Percentiles rank a stretch among this genome's conserved stretches.
Conservation (phyloP, 2,113 vertebrate genomes). For the Murina feae region DNA sequence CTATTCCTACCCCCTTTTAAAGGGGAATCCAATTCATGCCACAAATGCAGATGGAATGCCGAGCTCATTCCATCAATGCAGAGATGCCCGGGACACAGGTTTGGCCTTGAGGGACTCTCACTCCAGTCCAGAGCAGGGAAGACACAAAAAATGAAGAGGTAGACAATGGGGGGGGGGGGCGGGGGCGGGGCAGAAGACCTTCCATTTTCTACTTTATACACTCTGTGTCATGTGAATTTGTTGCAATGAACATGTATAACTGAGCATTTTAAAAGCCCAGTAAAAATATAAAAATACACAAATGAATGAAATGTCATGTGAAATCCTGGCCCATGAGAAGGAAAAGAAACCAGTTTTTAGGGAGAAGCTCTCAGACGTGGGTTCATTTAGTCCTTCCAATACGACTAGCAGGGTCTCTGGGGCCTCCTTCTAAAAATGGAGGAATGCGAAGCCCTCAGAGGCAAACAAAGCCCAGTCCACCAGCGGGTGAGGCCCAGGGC, state of each 20-base stretch:
- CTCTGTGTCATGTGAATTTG: neutral
- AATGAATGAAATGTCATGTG: neutral
- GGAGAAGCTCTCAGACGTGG: neutral
- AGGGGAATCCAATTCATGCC: neutral
- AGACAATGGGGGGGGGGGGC: neutral
- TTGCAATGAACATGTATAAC: neutral
- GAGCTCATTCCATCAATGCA: neutral
- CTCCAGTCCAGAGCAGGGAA: neutral
- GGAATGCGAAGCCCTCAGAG: neutral
- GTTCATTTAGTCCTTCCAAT: neutral
- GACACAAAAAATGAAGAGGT: neutral
- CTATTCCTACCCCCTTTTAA: neutral
- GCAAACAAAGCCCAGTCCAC: neutral
- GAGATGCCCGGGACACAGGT: neutral
- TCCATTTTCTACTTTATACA: neutral
- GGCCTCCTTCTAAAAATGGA: neutral
- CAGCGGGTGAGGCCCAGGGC: neutral
- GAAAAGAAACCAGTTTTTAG: neutral
- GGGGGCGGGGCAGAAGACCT: neutral
- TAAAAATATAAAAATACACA: neutral
- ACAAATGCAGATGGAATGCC: neutral
- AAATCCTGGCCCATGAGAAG: neutral
- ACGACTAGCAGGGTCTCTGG: neutral
- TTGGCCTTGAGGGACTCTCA: neutral
- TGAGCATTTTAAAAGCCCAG: neutral